phyloP scores from a whole-genome alignment of 1,140 invertebrate genomes.

The Delia radicum region DNA sequence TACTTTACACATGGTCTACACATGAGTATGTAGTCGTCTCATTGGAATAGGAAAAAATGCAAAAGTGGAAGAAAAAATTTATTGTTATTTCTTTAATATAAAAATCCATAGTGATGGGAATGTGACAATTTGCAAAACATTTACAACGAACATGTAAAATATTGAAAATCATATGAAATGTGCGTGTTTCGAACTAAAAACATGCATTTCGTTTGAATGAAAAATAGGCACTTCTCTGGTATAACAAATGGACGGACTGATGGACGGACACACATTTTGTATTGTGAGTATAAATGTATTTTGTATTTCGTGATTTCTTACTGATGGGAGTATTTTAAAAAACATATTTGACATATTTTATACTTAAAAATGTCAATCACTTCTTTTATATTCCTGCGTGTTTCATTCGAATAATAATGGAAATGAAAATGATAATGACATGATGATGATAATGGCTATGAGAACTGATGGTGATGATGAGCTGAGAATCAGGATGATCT shows the following conservation, averaged over 20 bases:
- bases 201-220: not conserved
- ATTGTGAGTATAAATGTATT: not conserved
- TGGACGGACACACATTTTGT: not conserved
- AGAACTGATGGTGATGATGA: not conserved
- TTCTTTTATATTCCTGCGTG: not conserved
- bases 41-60: not conserved
- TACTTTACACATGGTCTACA: conserved; percentile 19
- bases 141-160: not conserved
- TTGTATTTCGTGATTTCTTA: conserved; percentile 8
- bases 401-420: not conserved
- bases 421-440: not conserved
- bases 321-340: conserved; percentile 11
- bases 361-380: conserved; percentile 15
- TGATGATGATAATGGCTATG: not conserved
- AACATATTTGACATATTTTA: conserved; percentile 22
- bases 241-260: not conserved
- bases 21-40: not conserved
- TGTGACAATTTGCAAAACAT: conserved; percentile 3
- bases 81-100: not conserved
- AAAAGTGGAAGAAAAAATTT: not conserved
- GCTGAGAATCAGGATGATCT: not conserved
- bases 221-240: not conserved
- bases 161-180: not conserved
- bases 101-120: not conserved
- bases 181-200: conserved; percentile 15